These are phyloP conservation scores for Abscondita cerata DNA, from an alignment of 2,888 invertebrate genomes.

Conservation along the genomic window DNA sequence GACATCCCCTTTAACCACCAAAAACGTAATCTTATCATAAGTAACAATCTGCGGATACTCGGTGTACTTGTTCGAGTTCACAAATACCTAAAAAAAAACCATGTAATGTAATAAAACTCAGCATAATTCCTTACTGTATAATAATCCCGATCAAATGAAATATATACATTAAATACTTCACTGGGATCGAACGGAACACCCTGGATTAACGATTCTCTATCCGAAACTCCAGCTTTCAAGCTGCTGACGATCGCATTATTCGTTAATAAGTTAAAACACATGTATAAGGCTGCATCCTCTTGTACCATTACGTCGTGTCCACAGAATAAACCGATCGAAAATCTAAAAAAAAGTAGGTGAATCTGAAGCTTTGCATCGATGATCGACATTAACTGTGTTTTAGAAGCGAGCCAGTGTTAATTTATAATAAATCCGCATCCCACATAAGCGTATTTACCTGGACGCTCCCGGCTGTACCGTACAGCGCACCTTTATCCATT, in stretches of 20 bases:
- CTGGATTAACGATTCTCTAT: neutral
- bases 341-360: constrained; percentile 9
- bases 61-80: neutral
- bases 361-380: too few relatives aligned
- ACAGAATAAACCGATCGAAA: constrained; percentile 1
- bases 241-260: neutral
- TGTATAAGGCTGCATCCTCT: constrained; percentile 1
- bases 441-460: constrained; percentile 14
- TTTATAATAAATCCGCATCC: too few relatives aligned
- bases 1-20: constrained; percentile 2
- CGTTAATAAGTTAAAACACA: neutral
- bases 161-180: constrained; percentile 2
- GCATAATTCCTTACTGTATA: too few relatives aligned
- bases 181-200: constrained; percentile 11
- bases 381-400: too few relatives aligned
- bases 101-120: too few relatives aligned
- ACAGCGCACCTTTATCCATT: constrained; percentile 10
- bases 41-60: constrained; percentile 8
- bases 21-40: constrained; percentile 1
- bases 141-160: too few relatives aligned
- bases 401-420: too few relatives aligned
- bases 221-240: neutral
- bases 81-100: constrained; percentile 8
- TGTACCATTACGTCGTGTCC: neutral
- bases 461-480: constrained; percentile 3